Conservation (phyloP, 2,888 invertebrate genomes). For the Leucoma salicis region DNA sequence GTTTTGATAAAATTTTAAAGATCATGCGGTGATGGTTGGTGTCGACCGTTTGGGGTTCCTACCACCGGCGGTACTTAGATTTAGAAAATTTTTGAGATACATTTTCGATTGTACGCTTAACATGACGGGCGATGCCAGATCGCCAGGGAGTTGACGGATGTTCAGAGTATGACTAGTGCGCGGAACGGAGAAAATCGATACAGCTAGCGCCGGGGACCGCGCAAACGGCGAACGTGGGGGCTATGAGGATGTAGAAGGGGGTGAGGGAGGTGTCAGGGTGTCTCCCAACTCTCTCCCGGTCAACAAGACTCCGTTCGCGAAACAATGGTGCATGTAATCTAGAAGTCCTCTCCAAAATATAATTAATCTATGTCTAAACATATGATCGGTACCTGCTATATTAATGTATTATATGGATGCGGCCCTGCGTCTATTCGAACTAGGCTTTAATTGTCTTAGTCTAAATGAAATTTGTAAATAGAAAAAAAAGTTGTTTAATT, state of each 20-base stretch:
- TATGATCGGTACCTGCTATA: slow-evolving; percentile 78
- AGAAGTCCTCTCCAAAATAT: slow-evolving; percentile 59
- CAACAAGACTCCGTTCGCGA: slow-evolving; percentile 57
- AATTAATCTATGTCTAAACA: slow-evolving; percentile 60
- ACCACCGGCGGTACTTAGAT: slow-evolving; percentile 51
- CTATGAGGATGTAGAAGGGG: slow-evolving; percentile 44
- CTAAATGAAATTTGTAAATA: slow-evolving; percentile 81
- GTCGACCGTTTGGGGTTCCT: slow-evolving; percentile 35
- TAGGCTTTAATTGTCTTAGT: slow-evolving; percentile 81
- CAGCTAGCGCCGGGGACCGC: slow-evolving; percentile 38
- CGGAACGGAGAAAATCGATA: slow-evolving; percentile 34
- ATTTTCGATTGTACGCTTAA: slow-evolving; percentile 50
- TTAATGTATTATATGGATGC: slow-evolving; percentile 81
- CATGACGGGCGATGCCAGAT: slow-evolving; percentile 27
- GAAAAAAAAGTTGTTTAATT: slow-evolving; percentile 66
- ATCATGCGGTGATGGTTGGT: slow-evolving; percentile 41
- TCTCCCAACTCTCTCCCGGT: slow-evolving; percentile 25
- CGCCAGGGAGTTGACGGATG: slow-evolving; percentile 30
- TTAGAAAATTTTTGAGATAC: slow-evolving; percentile 63
- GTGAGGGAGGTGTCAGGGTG: slow-evolving; percentile 22
- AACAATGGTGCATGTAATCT: slow-evolving; percentile 76
- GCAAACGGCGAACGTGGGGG: slow-evolving; percentile 32
- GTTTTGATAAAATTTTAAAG: slow-evolving; percentile 82
- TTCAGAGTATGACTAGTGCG: slow-evolving; percentile 16
- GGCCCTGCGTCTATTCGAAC: slow-evolving; percentile 79